These are phyloP conservation scores for Crotalus helleri DNA, from an alignment of 2,113 vertebrate genomes.

Conservation along the genomic window DNA sequence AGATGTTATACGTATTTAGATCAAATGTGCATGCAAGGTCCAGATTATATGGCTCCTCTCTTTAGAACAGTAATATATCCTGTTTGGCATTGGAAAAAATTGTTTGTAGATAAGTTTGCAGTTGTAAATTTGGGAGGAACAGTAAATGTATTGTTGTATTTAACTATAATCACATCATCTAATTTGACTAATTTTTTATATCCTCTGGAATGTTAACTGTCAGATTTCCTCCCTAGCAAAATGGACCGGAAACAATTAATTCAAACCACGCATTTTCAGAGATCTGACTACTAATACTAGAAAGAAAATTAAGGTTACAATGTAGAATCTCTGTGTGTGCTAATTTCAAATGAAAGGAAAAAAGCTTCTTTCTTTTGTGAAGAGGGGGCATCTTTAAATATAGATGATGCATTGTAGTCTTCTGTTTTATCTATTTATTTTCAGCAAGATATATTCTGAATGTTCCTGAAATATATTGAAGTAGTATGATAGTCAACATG, in stretches of 20 bases:
- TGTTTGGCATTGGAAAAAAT: background rate
- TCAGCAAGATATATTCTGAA: background rate
- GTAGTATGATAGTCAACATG: background rate
- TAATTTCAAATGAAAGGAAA: background rate
- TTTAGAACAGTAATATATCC: background rate
- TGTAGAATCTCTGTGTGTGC: background rate
- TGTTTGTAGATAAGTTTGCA: background rate
- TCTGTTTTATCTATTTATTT: background rate
- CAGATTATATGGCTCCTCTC: background rate
- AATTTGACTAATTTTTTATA: background rate
- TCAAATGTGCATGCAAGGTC: background rate
- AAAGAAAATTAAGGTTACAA: background rate
- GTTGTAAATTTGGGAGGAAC: background rate
- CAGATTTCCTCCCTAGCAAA: background rate
- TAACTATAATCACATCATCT: background rate
- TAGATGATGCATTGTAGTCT: background rate
- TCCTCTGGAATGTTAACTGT: background rate
- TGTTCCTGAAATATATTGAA: background rate
- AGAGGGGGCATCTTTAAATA: background rate
- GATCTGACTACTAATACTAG: background rate
- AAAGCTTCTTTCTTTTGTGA: background rate
- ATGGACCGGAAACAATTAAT: background rate
- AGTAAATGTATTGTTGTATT: background rate
- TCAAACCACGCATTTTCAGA: background rate
- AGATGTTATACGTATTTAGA: background rate